These are phyloP conservation scores for Adineta ricciae DNA, from an alignment of 2,888 invertebrate genomes.

Conservation along the genomic window DNA sequence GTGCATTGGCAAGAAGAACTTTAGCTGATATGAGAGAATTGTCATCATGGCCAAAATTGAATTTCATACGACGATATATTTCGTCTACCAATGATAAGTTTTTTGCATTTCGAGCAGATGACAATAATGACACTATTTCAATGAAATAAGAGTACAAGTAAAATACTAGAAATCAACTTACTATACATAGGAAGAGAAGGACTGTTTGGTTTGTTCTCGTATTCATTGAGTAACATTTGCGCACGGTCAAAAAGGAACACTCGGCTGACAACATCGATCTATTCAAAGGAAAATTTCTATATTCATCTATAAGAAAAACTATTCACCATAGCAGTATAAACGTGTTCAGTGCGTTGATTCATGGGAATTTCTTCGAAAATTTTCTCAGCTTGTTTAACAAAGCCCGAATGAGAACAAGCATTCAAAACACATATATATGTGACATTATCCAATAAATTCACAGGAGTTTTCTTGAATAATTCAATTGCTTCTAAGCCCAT, in stretches of 20 bases:
- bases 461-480: not conserved
- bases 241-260: not conserved
- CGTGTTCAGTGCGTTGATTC: not conserved
- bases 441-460: not conserved
- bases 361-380: not conserved
- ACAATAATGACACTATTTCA: too few relatives aligned
- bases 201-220: not conserved
- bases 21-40: too few relatives aligned
- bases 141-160: too few relatives aligned
- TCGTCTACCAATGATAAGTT: too few relatives aligned
- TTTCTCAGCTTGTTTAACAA: not conserved
- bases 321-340: not conserved
- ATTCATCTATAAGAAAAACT: too few relatives aligned
- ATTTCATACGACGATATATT: too few relatives aligned
- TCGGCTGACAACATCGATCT: not conserved
- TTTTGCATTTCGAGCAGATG: too few relatives aligned
- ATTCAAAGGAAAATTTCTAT: not conserved
- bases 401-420: not conserved
- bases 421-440: not conserved
- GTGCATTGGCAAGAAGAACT: too few relatives aligned
- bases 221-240: not conserved
- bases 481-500: not conserved
- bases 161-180: too few relatives aligned
- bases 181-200: not conserved
- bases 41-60: too few relatives aligned